These are phyloP conservation scores for Neosilurus mollespiculum DNA, from an alignment of 2,797 vertebrate species.

Conservation along the genomic window DNA sequence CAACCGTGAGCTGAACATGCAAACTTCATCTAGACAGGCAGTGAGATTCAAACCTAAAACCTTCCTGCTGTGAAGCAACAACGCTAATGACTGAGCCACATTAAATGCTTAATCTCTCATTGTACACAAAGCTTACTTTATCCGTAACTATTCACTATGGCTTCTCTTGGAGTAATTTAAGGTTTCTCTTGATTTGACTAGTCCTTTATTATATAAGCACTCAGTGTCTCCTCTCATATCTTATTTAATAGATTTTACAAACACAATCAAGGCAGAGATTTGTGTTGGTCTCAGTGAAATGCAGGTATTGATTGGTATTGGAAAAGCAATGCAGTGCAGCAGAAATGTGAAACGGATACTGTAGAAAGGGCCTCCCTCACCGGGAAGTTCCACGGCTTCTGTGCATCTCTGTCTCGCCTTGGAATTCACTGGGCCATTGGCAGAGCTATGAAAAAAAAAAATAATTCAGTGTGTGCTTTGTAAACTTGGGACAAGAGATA, in stretches of 20 bases:
- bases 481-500: conserved; percentile 8
- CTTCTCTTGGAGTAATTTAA: not conserved
- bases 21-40: too few species aligned
- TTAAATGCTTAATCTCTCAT: not conserved
- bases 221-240: not conserved
- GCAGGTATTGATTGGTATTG: conserved; percentile 43
- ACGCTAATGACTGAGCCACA: too few species aligned
- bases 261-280: conserved; percentile 35
- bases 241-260: conserved; percentile 35
- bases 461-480: not conserved
- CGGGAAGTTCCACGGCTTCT: conserved; percentile 31
- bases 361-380: conserved; percentile 31
- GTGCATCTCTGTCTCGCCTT: conserved; percentile 33
- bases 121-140: not conserved
- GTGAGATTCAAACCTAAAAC: too few species aligned
- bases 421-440: conserved; percentile 28
- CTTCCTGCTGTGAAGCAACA: not conserved
- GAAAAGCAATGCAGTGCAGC: conserved; percentile 32
- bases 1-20: too few species aligned
- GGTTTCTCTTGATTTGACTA: not conserved
- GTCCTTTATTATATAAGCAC: not conserved
- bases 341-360: conserved; percentile 33
- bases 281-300: conserved; percentile 35
- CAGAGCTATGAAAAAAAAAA: conserved; percentile 14
- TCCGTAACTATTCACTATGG: not conserved